A percentile compares a stretch with the other conserved stretches of the same genome.
Conservation (phyloP, 2,113 vertebrate species). For the Furnarius figulus region DNA sequence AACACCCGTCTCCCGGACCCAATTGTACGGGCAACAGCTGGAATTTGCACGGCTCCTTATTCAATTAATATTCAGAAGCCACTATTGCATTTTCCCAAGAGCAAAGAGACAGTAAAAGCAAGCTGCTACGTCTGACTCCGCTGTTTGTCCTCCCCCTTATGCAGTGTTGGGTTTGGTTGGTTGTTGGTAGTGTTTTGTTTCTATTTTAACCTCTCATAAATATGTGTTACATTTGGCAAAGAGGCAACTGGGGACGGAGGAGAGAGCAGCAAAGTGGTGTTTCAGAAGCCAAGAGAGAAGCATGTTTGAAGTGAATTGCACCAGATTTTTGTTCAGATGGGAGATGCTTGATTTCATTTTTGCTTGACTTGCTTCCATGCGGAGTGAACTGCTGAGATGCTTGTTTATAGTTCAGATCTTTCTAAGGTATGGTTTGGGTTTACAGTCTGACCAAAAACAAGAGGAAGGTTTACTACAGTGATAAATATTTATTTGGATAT, state of each 20-base stretch:
- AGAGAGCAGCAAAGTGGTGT: neutral
- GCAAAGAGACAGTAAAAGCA: conserved; percentile 27
- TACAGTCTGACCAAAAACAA: neutral
- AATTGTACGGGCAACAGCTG: conserved; percentile 4
- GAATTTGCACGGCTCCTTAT: conserved; percentile 50
- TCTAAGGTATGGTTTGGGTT: neutral
- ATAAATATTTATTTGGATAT: conserved; percentile 18
- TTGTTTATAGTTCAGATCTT: neutral
- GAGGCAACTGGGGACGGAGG: neutral
- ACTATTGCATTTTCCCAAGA: conserved; percentile 24
- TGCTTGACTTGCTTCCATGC: neutral
- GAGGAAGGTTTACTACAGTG: neutral
- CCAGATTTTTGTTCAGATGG: neutral
- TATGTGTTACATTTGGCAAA: conserved; percentile 38
- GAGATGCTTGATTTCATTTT: neutral
- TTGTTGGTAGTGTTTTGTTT: neutral
- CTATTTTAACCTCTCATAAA: conserved; percentile 11
- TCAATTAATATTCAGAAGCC: conserved; percentile 55
- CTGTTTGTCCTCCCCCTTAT: neutral
- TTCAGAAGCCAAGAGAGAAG: conserved; percentile 1
- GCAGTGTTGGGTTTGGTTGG: neutral
- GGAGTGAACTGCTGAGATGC: neutral
- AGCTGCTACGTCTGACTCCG: neutral
- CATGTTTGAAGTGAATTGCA: neutral
- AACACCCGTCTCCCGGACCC: neutral